phyloP scores from a whole-genome alignment of 2,888 invertebrate species.

The Caenorhabditis uteleia region DNA sequence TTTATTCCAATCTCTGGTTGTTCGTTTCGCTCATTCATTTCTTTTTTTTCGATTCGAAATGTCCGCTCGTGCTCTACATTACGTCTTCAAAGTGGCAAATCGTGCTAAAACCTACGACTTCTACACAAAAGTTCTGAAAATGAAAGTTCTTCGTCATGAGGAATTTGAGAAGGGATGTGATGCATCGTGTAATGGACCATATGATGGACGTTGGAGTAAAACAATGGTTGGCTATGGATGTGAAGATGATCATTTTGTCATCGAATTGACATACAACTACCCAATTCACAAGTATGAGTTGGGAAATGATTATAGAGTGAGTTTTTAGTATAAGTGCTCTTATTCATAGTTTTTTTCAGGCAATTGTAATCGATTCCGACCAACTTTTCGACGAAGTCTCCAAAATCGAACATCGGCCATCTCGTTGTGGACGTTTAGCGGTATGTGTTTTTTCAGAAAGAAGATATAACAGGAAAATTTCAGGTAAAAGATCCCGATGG shows the following conservation, averaged over 20 bases:
- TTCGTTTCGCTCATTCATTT: neutral
- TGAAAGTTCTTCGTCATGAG: conserved; percentile 89
- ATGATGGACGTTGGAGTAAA: conserved; percentile 97
- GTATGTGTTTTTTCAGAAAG: conserved; percentile 71
- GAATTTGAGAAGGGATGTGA: conserved; percentile 96
- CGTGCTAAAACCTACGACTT: conserved; percentile 84
- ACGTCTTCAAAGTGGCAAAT: conserved; percentile 93
- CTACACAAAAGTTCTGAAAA: conserved; percentile 87
- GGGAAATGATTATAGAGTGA: conserved; percentile 83
- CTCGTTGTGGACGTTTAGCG: conserved; percentile 70
- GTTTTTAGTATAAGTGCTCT: conserved; percentile 1
- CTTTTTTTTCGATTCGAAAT: conserved; percentile 3
- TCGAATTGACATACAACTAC: conserved; percentile 97
- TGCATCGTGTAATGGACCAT: conserved; percentile 97
- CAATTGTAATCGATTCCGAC: conserved; percentile 83
- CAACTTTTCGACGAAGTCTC: conserved; percentile 73
- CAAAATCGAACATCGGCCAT: conserved; percentile 16
- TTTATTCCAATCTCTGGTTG: neutral
- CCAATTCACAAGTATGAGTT: conserved; percentile 84
- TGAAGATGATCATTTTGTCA: conserved; percentile 90
- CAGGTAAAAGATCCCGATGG: conserved; percentile 84
- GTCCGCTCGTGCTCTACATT: conserved; percentile 82
- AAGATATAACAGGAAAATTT: neutral
- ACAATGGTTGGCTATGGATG: conserved; percentile 98
- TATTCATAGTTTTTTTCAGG: conserved; percentile 70